These are phyloP conservation scores for Schizopygopsis pylzovi DNA, from an alignment of 2,797 vertebrate genomes.

Conservation along the genomic window DNA sequence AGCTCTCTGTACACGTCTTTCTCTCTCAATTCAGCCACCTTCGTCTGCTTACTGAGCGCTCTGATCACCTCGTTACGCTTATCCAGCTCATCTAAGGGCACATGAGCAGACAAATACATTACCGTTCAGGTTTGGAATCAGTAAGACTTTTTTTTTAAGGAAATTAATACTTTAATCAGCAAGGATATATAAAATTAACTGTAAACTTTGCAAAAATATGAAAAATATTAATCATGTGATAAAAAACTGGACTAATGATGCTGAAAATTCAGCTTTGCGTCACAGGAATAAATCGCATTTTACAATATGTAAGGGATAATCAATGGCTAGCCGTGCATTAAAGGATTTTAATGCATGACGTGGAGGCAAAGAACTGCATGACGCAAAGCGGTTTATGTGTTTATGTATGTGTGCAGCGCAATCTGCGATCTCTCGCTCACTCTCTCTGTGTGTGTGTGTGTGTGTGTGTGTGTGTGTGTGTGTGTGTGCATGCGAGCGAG, in stretches of 20 bases:
- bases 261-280: background rate
- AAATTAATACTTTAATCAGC: background rate
- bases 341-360: no score
- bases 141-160: background rate
- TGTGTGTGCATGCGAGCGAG: no score
- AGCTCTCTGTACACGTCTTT: constrained; percentile 73
- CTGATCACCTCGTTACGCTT: constrained; percentile 85
- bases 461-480: no score
- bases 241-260: background rate
- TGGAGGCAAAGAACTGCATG: no score
- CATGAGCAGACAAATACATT: background rate
- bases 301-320: background rate
- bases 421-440: no score
- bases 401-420: no score
- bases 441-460: no score
- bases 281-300: background rate
- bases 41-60: constrained; percentile 79
- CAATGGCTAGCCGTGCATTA: no score
- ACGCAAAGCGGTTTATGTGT: no score
- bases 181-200: background rate
- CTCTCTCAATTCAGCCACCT: constrained; percentile 78
- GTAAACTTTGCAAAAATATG: background rate
- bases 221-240: background rate
- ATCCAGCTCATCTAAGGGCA: constrained; percentile 81
- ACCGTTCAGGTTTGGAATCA: background rate